Base-by-base conservation (phyloP, 2,888 invertebrate genomes). In the Amphipyra tragopoginis region DNA sequence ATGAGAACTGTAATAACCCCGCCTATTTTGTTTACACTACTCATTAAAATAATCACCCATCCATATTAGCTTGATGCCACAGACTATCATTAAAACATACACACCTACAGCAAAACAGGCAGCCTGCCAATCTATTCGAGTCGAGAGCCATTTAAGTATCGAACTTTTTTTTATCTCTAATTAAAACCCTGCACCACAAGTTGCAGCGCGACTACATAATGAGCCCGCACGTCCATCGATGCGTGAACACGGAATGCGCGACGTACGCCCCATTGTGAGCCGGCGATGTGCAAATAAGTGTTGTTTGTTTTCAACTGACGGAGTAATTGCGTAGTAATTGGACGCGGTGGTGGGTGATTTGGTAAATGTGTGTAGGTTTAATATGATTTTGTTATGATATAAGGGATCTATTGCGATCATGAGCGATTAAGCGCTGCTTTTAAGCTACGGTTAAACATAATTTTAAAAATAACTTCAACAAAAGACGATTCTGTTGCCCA, bases 321-420 rank as follows among this genome's bases (percentile, higher is more conserved):
- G 47, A 52, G 63, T 82, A 84, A 83, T 84, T 84, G 79, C 72
- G 63, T 61, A 55, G 62, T 81, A 83, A 84, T 84, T 83, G 81
- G 77, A 73, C 44, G 59, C 34, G 47, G 48, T 47, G 14, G 55
- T 50, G 60, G 47, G 11, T 45, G 51, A 62, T 66, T 55, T 48
- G 40, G n/a, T 50, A 15, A 9, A 45, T 38, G 10, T 51, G 10
- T 34, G 33, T 10, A 13, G 13, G 6, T 13, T 9, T 13, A 3
- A 45, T 33, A n/a, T 21, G n/a, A 13, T 40, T 5, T 7, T 13
- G 14, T 40, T 11, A 11, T 29, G 29, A 29, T 29, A 29, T 7
- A 5, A 29, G n/a, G n/a, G n/a, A n/a, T n/a, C n/a, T n/a, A n/a
- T n/a, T n/a, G n/a, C n/a, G n/a, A n/a, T n/a, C n/a, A n/a, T n/a